Evolutionary conservation across 2,113 vertebrate genomes (phyloP).

Genomic region (human): GRCh38 chr13:109263501-109264000

Average conservation of each 20-base stretch:
- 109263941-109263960: not conserved
- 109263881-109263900: not conserved
- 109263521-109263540: too few relatives aligned
- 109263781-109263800: not conserved
- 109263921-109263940: too few relatives aligned
- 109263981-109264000: not conserved
- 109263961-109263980: not conserved
- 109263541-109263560: too few relatives aligned
- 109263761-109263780: not conserved
- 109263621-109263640: too few relatives aligned
- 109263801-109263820: fast-evolving
- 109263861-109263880: not conserved
- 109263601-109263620: too few relatives aligned
- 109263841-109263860: not conserved
- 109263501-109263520: too few relatives aligned
- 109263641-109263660: too few relatives aligned
- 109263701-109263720: not conserved
- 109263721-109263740: not conserved
- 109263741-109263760: not conserved
- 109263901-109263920: too few relatives aligned
- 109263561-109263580: too few relatives aligned
- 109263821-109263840: not conserved
- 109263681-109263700: not conserved
- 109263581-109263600: too few relatives aligned
- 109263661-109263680: not conserved